Evolutionary conservation across 1,140 invertebrate species (phyloP).

Genomic region (Meloidogyne exigua): DNA sequence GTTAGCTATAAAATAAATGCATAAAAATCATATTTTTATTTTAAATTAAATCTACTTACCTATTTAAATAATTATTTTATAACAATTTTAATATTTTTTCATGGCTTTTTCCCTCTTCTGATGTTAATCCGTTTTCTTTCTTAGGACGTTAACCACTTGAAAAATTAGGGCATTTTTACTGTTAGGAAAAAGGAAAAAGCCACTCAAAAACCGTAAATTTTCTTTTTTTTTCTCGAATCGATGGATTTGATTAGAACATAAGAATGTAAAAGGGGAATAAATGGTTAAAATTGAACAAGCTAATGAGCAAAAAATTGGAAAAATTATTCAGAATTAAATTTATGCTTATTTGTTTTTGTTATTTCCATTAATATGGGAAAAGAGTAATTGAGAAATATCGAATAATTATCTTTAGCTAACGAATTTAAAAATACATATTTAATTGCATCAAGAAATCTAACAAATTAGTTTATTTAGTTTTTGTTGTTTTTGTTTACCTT

Average conservation of each 20-base stretch:
- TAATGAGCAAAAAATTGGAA: background rate
- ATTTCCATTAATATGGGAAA: background rate
- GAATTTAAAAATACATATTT: background rate
- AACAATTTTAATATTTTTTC: background rate
- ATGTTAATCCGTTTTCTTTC: background rate
- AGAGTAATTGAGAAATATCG: background rate
- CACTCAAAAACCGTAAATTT: background rate
- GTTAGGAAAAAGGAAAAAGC: background rate
- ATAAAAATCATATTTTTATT: no score
- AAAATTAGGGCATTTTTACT: background rate
- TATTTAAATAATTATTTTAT: no score
- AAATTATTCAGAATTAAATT: background rate
- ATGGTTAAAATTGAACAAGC: background rate
- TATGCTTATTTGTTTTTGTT: background rate
- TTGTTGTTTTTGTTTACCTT: background rate
- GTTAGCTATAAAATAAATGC: no score
- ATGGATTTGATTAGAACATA: background rate
- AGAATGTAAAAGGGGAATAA: background rate
- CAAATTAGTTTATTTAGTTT: background rate
- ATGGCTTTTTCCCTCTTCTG: background rate
- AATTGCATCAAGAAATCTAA: background rate
- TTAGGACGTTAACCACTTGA: slow-evolving; percentile 3
- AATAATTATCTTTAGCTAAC: background rate
- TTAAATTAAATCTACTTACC: background rate
- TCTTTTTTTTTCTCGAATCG: background rate